Conservation (phyloP, 2,113 vertebrate species). For the Motacilla tschutschensis region DNA sequence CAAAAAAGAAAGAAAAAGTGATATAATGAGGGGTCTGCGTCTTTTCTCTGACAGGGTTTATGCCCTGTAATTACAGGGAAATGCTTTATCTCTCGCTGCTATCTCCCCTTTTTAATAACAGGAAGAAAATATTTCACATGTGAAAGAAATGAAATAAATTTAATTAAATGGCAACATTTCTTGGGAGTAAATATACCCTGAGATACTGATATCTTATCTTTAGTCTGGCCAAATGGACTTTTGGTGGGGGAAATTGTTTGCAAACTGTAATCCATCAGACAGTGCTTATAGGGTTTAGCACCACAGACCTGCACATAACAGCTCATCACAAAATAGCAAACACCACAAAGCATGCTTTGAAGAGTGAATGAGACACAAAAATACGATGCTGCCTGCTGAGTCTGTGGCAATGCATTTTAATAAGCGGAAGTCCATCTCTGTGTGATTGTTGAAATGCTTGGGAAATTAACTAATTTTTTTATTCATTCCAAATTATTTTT, state of each 20-base stretch:
- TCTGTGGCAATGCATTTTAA: not conserved
- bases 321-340: not conserved
- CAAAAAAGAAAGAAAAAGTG: not conserved
- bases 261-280: slow-evolving; percentile 32
- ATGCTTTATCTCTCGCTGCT: not conserved
- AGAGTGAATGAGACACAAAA: not conserved
- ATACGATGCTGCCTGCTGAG: not conserved
- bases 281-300: slow-evolving; percentile 4
- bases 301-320: not conserved
- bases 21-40: not conserved
- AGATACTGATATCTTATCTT: slow-evolving; percentile 26
- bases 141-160: slow-evolving; percentile 42
- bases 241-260: not conserved
- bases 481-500: not conserved
- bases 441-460: not conserved
- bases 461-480: not conserved
- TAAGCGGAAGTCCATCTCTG: not conserved
- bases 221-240: slow-evolving; percentile 29
- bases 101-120: slow-evolving; percentile 5
- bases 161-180: slow-evolving; percentile 42
- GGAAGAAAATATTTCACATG: slow-evolving; percentile 38
- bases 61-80: slow-evolving; percentile 29
- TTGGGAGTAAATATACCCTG: not conserved
- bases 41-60: slow-evolving; percentile 21
- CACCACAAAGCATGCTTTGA: not conserved